Evolutionary conservation across 2,113 vertebrate genomes (phyloP), one percentile per base, ranked within the genome.

Genomic region (Myrmophylax atrothorax): DNA sequence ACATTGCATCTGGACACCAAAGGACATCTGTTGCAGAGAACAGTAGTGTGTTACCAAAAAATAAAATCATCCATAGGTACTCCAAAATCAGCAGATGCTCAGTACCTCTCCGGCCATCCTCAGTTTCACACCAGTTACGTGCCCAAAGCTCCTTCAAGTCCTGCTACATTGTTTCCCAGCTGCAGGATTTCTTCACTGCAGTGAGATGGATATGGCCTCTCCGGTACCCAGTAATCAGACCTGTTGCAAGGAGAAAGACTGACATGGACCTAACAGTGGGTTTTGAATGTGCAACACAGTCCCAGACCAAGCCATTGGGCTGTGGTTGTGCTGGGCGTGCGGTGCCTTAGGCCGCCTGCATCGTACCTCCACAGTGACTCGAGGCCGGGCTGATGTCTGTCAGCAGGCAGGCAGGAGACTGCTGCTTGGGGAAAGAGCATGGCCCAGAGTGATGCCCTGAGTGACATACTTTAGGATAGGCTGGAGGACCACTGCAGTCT

Each of bases 311-410:
- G 62, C 52, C 4, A 3, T 78, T 3, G 4, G 59, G 63, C 59
- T 0, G 0, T 1, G 17, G 49, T 63, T 66, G 47, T 87, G 81
- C 46, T 49, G 72, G 40, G 52, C 0, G 0, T 18, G 37, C 5
- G 2, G 31, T 90, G 63, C 68, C 53, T 73, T 50, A 9, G 0
- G 4, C 53, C 0, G 0, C 28, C 60, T 6, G 18, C 0, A 0
- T 49, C 4, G 2, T 31, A 31, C 58, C 14, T 35, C 52, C 4
- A 2, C 1, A 0, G 47, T 24, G 37, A 55, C 22, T 58, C 20
- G 33, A 28, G 38, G 66, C 52, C 22, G 47, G 47, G 56, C 64
- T 37, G 18, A 5, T 72, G 15, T 9, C 24, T 68, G 60, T 35
- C 37, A n/a, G 72, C 53, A 53, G 58, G 50, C 31, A 37, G n/a